These are phyloP conservation scores for Ophiothrix spiculata DNA, from an alignment of 35 echinoderm and acorn worm species.

Conservation along the genomic window DNA sequence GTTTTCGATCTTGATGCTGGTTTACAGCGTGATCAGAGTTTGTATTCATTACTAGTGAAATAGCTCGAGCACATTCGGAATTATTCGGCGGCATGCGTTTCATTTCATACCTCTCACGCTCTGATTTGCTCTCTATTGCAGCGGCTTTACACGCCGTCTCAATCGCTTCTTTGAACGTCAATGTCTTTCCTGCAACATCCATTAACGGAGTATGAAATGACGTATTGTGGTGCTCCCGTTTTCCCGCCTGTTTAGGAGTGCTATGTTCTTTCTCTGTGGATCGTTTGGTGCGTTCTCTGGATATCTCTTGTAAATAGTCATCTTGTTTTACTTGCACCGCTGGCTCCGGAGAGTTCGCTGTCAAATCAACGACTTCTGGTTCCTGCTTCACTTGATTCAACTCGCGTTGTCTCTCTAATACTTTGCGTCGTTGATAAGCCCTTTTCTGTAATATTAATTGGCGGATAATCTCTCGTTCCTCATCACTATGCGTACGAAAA, in stretches of 20 bases:
- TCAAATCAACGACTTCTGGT: neutral
- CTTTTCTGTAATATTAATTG: neutral
- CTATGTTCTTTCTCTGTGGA: too few species aligned
- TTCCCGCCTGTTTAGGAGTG: too few species aligned
- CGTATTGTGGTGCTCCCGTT: too few species aligned
- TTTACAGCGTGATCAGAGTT: neutral
- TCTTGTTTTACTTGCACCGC: too few species aligned
- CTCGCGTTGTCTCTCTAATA: neutral
- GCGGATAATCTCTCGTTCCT: neutral
- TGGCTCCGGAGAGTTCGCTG: too few species aligned
- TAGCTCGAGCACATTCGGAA: neutral
- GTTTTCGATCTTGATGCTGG: neutral
- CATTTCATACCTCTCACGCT: neutral
- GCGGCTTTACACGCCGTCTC: neutral
- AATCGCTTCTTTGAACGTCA: neutral
- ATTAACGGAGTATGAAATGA: neutral
- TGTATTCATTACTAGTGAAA: neutral
- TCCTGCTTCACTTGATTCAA: neutral
- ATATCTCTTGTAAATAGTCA: too few species aligned
- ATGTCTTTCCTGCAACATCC: neutral
- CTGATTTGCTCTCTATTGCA: neutral
- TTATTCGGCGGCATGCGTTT: neutral
- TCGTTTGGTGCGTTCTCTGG: too few species aligned
- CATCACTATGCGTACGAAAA: neutral
- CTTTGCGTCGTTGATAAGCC: neutral